Evolutionary conservation across 1,140 invertebrate species (phyloP), one percentile per base, ranked within the genome.

Genomic region (Phymorhynchus buccinoides): DNA sequence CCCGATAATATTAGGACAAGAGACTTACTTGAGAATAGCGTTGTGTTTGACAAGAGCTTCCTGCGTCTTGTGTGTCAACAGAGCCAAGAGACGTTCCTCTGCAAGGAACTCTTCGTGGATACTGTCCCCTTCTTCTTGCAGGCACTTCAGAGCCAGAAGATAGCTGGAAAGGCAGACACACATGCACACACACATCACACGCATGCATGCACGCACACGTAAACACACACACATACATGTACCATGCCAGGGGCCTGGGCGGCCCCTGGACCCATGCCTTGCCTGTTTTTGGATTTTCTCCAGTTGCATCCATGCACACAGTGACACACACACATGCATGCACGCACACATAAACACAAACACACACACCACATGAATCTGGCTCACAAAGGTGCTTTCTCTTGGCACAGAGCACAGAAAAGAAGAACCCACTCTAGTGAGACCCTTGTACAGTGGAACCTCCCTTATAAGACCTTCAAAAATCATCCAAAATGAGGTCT

Each of bases 21-120:
- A 73, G 32, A 73, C 87, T 82, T 87, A 90, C 89, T 88, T 90
- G 85, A 86, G 88, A 3, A 90, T 48, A 4, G 85, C 75, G 42
- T 83, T 86, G 39, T 88, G 79, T 83, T 89, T 90, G 16, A 87
- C 30, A 1, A 88, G 80, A 41, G 88, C 88, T 37, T 83, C 84
- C 83, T 89, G 88, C 16, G 86, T 89, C 86, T 90, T 88, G 16
- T 87, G 80, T 62, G 86, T 80, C 6, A 90, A 80, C n/a, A 73
- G 42, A 42, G 85, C 80, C 22, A 88, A 41, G 14, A 86, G 80
- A 85, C 85, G 89, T 77, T 89, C 85, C 83, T 89, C 88, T 16
- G 80, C 80, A 52, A 85, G 62, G 18, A 80, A 44, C 44, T 82
- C 86, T 39, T 89, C 88, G 9, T 87, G 83, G 27, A 85, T 83